phyloP scores from a whole-genome alignment of 2,888 invertebrate species.

The Diplolepis rosae region DNA sequence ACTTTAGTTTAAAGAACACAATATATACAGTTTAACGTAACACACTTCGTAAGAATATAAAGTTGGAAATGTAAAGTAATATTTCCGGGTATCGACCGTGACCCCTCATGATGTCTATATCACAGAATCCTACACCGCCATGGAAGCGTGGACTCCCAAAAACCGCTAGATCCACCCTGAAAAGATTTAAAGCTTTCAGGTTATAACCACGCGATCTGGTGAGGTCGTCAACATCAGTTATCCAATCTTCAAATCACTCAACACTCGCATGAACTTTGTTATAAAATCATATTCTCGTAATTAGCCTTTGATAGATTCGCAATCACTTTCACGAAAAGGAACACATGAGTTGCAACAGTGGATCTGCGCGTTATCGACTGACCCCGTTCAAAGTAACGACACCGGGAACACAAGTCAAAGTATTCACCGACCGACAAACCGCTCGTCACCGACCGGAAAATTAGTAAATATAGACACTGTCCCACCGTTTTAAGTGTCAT shows the following conservation, averaged over 20 bases:
- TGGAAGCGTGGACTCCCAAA: slow-evolving; percentile 13
- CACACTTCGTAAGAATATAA: background rate
- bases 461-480: background rate
- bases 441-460: slow-evolving; percentile 7
- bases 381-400: slow-evolving; percentile 49
- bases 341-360: slow-evolving; percentile 12
- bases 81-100: slow-evolving; percentile 1
- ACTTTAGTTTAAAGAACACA: background rate
- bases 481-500: background rate
- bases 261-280: background rate
- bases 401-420: background rate
- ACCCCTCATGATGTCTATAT: background rate
- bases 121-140: slow-evolving; percentile 25
- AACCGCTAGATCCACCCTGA: slow-evolving; percentile 1
- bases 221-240: background rate
- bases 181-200: background rate
- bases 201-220: background rate
- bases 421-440: background rate
- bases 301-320: slow-evolving; percentile 9
- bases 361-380: slow-evolving; percentile 58
- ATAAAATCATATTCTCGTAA: background rate
- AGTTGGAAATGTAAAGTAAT: background rate
- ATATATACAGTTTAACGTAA: background rate
- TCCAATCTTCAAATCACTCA: background rate
- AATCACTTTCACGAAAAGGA: slow-evolving; percentile 17